Evolutionary conservation across 2,113 vertebrate genomes (phyloP).

Genomic region (Dissostichus mawsoni): DNA sequence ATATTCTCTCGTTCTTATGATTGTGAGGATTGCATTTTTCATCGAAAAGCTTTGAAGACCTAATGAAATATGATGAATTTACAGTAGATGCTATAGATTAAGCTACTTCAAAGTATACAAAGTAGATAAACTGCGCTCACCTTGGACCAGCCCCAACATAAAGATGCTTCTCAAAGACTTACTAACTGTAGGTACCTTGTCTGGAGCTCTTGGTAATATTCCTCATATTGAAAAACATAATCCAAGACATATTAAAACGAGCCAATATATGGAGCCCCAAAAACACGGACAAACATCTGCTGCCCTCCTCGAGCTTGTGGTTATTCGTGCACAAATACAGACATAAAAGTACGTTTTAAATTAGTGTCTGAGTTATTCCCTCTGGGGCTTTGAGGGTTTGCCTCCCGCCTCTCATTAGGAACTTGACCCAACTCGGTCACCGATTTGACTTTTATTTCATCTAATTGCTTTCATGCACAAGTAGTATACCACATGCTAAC

Average conservation of each 20-base stretch:
- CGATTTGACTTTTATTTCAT: slow-evolving; percentile 63
- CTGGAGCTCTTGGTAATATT: slow-evolving; percentile 12
- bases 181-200: not conserved
- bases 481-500: slow-evolving; percentile 33
- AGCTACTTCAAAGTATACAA: not conserved
- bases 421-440: slow-evolving; percentile 61
- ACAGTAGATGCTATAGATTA: not conserved
- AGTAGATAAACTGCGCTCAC: not conserved
- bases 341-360: slow-evolving; percentile 66
- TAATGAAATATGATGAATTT: not conserved
- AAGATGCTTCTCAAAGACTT: slow-evolving; percentile 7
- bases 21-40: not conserved
- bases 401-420: slow-evolving; percentile 51
- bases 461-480: slow-evolving; percentile 62
- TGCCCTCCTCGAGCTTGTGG: slow-evolving; percentile 13
- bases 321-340: slow-evolving; percentile 34
- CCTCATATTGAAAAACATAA: slow-evolving; percentile 25
- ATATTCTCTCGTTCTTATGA: not conserved
- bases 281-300: slow-evolving; percentile 29
- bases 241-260: slow-evolving; percentile 27
- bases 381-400: slow-evolving; percentile 64
- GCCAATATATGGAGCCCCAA: not conserved
- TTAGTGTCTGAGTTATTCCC: slow-evolving; percentile 61
- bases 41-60: not conserved
- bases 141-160: not conserved